A percentile compares a stretch with the other conserved stretches of the same genome.
phyloP scores from a whole-genome alignment of 1,140 invertebrate species.

The Trachymyrmex septentrionalis region DNA sequence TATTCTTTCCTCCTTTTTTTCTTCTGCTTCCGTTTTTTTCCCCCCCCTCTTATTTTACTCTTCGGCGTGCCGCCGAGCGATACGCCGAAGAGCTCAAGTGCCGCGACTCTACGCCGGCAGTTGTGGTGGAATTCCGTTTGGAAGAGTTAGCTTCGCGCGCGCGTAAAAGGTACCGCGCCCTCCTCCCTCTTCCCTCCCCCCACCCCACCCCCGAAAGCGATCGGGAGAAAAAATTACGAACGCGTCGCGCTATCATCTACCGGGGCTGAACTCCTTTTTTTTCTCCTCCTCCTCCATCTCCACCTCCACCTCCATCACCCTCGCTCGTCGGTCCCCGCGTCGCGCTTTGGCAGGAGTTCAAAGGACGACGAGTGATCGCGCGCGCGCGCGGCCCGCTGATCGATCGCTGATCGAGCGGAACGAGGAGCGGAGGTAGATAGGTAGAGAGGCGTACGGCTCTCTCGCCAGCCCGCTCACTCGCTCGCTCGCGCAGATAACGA shows the following conservation, averaged over 20 bases:
- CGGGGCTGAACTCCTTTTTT: slow-evolving; percentile 10
- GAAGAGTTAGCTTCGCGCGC: slow-evolving; percentile 20
- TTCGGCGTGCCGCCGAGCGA: neutral
- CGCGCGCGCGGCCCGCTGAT: slow-evolving; percentile 60
- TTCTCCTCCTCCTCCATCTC: neutral
- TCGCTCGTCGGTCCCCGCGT: slow-evolving; percentile 4
- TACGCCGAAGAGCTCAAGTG: neutral
- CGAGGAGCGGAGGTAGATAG: slow-evolving; percentile 38
- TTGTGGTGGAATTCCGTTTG: slow-evolving; percentile 40
- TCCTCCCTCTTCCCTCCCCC: too few relatives aligned
- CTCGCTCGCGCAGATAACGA: slow-evolving; percentile 83
- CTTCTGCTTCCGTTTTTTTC: neutral
- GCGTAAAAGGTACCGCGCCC: slow-evolving; percentile 20
- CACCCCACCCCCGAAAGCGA: slow-evolving; percentile 41
- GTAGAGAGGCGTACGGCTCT: slow-evolving; percentile 42
- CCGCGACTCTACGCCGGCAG: neutral
- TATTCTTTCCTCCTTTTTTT: neutral
- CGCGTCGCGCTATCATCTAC: slow-evolving; percentile 59
- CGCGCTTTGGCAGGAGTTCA: slow-evolving; percentile 46
- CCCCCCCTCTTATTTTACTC: neutral
- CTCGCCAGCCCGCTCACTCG: slow-evolving; percentile 41
- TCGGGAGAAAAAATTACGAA: slow-evolving; percentile 63
- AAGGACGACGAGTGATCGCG: slow-evolving; percentile 61
- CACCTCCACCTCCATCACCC: neutral
- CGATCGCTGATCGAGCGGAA: slow-evolving; percentile 72